Evolutionary conservation across 2,888 invertebrate species (phyloP), one percentile per base, ranked within the genome.

Genomic region (Tryphoninae sp.): DNA sequence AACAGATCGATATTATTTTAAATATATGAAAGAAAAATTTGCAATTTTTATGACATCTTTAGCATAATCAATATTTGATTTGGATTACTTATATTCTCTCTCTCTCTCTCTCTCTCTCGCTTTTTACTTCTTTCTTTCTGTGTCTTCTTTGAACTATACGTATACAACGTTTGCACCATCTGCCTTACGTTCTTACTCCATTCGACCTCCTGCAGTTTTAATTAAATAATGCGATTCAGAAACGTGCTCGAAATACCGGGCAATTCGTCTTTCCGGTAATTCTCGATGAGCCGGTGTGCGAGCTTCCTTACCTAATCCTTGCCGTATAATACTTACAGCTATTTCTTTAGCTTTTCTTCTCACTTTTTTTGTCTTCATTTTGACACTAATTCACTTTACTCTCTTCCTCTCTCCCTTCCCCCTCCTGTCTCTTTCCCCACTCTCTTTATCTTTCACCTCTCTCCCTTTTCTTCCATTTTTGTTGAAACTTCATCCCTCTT

Each of bases 141-240:
- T 80, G 76, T 64, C 42, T 61, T 59, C 45, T 64, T 73, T 77
- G 64, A 65, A 72, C 65, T 9, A 23, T 11, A 22, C 42, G 62
- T 58, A 74, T 79, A 65, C 26, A 75, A 71, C 73, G 61, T 51
- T 67, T 40, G 77, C 67, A 59, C 74, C 83, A 73, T 61, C 69
- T 73, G 72, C 74, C 77, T 80, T 74, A 65, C 73, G 19, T 61
- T 58, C 67, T 49, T 61, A 55, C 51, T 26, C 53, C 62, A 58
- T 75, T 68, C 62, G 74, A 61, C 81, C 75, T 83, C 84, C 80
- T 83, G 84, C 83, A 86, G 83, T 86, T 88, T 86, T 88, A 88
- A 88, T 88, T 88, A 87, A 88, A 87, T 88, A 88, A 88, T 86
- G 84, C 83, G 83, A 87, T 87, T 86, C 85, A 85, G 82, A 84